Percentiles rank a stretch among this genome's conserved stretches.
phyloP scores from a whole-genome alignment of 2,113 vertebrate species.

The Microcebus griseorufus region DNA sequence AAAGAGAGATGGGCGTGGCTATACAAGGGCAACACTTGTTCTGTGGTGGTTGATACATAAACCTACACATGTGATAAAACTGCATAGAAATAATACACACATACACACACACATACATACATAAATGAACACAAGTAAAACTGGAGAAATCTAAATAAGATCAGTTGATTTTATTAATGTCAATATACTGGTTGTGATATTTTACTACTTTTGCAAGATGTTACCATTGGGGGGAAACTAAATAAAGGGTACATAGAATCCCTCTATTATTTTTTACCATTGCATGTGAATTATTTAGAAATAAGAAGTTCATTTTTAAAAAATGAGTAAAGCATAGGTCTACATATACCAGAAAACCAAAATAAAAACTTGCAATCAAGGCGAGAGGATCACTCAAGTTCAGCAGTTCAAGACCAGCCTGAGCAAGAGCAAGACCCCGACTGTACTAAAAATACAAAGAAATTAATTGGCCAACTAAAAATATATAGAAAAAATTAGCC shows the following conservation, averaged over 20 bases:
- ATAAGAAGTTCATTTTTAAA: slow-evolving; percentile 20
- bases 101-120: neutral
- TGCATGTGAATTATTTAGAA: slow-evolving; percentile 37
- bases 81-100: neutral
- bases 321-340: neutral
- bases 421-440: too few relatives aligned
- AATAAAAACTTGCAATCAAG: neutral
- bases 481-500: too few relatives aligned
- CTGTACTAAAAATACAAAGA: too few relatives aligned
- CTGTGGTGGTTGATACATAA: neutral
- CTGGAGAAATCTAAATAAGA: neutral
- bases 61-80: neutral
- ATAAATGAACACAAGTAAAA: neutral
- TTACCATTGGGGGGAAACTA: neutral
- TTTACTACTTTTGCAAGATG: neutral
- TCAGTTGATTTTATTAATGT: neutral
- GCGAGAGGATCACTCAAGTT: too few relatives aligned
- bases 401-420: too few relatives aligned
- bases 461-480: too few relatives aligned
- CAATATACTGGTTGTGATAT: neutral
- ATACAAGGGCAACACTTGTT: neutral
- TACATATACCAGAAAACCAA: neutral
- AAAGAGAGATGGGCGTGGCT: neutral
- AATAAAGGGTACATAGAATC: neutral
- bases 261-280: neutral